Base-by-base conservation (phyloP, 2,888 invertebrate genomes). In the Ennomos fuscantarius region DNA sequence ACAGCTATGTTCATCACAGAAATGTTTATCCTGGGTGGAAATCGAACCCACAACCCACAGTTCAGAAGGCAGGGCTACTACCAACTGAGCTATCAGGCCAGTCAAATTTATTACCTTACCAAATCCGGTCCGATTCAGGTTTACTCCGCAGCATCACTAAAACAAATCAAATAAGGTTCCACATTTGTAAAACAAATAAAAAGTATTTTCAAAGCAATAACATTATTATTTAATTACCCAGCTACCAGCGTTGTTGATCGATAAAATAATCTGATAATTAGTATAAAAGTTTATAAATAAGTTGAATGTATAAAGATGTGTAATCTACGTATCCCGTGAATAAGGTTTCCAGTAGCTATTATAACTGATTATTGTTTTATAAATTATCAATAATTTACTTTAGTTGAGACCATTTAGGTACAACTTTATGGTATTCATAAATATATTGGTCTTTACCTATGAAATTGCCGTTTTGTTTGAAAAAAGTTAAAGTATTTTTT, bases 321-420 rank as follows among this genome's bases (percentile, higher is more conserved):
- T 74, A 82, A 86, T 86, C 83, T 79, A 63, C 68, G 78, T 73
- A 71, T 76, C 75, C 82, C 76, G 74, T 69, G 69, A 69, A 67
- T 74, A 78, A 80, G 77, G 78, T 78, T 80, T 76, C 75, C 75
- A 62, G 62, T 65, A 69, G 70, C 68, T 56, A 77, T 54, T 75
- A 79, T 15, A 76, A 78, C 69, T 46, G 35, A 47, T 51, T 34
- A 42, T 39, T 37, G 12, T 37, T 56, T 41, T 46, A 24, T 24
- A 41, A 50, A 40, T 46, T 15, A 49, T 9, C 12, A 9, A 44
- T 37, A n/a, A 50, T 31, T 44, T 49, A 43, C 37, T 11, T 5
- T 12, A 35, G 31, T 39, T n/a, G 34, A 35, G 40, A 15, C 1
- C 35, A 41, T 41, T 37, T 33, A n/a, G n/a, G n/a, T n/a, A 39